Percentiles rank a stretch among this genome's conserved stretches.
phyloP scores from a whole-genome alignment of 2,888 invertebrate genomes.

The Cephus nigrinus region DNA sequence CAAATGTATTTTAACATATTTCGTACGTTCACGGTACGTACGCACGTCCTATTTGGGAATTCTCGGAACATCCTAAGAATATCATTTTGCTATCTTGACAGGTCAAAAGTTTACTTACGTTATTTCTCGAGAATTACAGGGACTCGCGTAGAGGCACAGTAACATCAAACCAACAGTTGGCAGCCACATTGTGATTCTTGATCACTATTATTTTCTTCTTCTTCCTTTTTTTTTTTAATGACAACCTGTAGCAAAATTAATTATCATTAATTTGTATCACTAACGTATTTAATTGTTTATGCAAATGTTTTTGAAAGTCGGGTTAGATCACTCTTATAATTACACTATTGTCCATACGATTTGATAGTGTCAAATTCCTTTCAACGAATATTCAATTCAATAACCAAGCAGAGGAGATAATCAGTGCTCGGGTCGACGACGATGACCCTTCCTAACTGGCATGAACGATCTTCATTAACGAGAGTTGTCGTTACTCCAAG shows the following conservation, averaged over 20 bases:
- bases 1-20: background rate
- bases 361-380: slow-evolving; percentile 11
- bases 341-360: background rate
- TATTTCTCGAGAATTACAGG: slow-evolving; percentile 45
- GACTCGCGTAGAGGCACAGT: slow-evolving; percentile 25
- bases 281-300: background rate
- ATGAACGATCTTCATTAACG: background rate
- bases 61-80: too few species aligned
- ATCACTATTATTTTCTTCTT: background rate
- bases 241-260: background rate
- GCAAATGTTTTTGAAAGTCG: background rate
- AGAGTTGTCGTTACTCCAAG: background rate
- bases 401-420: slow-evolving; percentile 52
- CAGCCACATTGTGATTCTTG: slow-evolving; percentile 31
- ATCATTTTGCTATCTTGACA: too few species aligned
- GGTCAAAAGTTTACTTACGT: slow-evolving; percentile 43
- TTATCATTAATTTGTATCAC: background rate
- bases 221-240: background rate
- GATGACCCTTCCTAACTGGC: slow-evolving; percentile 44
- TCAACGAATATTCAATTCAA: slow-evolving; percentile 52
- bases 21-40: background rate
- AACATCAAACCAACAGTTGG: slow-evolving; percentile 29
- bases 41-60: too few species aligned
- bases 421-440: slow-evolving; percentile 48
- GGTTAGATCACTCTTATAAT: background rate